These are phyloP conservation scores for Hemithea aestivaria DNA, from an alignment of 2,888 invertebrate species.

Conservation along the genomic window DNA sequence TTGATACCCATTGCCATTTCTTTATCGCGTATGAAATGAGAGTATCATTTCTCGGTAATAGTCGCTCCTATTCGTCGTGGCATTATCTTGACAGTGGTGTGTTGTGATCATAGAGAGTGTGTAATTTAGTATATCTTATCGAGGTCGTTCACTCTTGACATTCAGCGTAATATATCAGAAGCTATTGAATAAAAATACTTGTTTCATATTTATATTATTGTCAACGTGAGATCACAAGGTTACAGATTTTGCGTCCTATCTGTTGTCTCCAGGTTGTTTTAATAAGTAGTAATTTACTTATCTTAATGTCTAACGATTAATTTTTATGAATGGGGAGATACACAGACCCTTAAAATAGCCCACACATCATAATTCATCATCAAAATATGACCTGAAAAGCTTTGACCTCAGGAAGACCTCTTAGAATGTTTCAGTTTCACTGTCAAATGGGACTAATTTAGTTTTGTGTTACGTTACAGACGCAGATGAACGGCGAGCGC, in stretches of 20 bases:
- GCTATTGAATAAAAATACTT: constrained; percentile 1
- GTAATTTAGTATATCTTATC: constrained; percentile 60
- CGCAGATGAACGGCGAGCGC: constrained; percentile 78
- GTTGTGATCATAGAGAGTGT: constrained; percentile 44
- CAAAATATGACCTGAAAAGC: too few species aligned
- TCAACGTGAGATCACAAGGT: not conserved
- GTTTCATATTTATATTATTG: not conserved
- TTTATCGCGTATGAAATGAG: too few species aligned
- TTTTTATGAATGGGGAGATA: too few species aligned
- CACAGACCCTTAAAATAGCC: too few species aligned
- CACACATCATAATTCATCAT: too few species aligned
- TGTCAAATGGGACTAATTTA: constrained; percentile 5
- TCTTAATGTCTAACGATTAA: too few species aligned
- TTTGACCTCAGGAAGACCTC: too few species aligned
- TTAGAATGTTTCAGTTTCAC: too few species aligned
- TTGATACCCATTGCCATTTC: too few species aligned
- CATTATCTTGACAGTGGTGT: constrained; percentile 29
- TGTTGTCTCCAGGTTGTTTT: too few species aligned
- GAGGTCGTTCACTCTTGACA: constrained; percentile 71
- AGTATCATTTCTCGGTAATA: too few species aligned
- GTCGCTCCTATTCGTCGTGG: constrained; percentile 8
- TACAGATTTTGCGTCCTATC: not conserved
- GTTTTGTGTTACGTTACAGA: constrained; percentile 53
- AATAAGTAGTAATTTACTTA: too few species aligned
- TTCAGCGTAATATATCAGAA: constrained; percentile 35